Percentiles rank a stretch among this genome's conserved stretches.
Conservation (phyloP, 92 coral and sea anemone species). For the Porites rus region DNA sequence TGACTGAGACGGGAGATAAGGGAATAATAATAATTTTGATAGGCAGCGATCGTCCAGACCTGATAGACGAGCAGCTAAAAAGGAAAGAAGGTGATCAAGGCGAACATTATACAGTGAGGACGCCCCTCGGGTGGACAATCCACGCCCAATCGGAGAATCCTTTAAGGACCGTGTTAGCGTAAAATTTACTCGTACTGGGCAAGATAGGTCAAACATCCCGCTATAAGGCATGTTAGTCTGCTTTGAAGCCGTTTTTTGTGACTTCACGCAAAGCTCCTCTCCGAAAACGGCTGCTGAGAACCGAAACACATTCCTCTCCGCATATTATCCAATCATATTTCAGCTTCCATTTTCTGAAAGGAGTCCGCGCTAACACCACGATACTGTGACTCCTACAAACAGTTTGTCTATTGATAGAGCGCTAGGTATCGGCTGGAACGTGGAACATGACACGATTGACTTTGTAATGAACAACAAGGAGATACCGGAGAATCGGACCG, state of each 20-base stretch:
- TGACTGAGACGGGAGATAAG: constrained; percentile 62
- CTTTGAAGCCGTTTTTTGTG: neutral
- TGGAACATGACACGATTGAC: constrained; percentile 57
- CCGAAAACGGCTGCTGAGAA: constrained; percentile 46
- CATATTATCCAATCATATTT: constrained; percentile 16
- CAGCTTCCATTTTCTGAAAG: constrained; percentile 67
- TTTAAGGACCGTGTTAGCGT: constrained; percentile 26
- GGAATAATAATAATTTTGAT: constrained; percentile 62
- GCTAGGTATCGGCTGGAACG: constrained; percentile 69
- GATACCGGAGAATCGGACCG: constrained; percentile 70
- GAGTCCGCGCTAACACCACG: constrained; percentile 44
- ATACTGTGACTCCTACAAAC: constrained; percentile 47
- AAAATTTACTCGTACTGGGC: constrained; percentile 39
- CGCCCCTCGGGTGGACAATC: constrained; percentile 82
- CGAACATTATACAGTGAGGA: constrained; percentile 69
- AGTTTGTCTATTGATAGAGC: constrained; percentile 67
- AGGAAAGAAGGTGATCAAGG: constrained; percentile 61
- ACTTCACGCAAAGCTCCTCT: constrained; percentile 9
- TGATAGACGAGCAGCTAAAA: constrained; percentile 57
- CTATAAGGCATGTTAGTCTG: constrained; percentile 68
- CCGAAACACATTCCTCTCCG: constrained; percentile 63
- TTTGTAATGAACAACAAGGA: constrained; percentile 32
- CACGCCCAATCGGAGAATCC: constrained; percentile 62
- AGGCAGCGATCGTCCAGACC: constrained; percentile 74
- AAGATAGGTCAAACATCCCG: constrained; percentile 52